Evolutionary conservation across 1,140 invertebrate species (phyloP).

Genomic region (Phortica variegata): DNA sequence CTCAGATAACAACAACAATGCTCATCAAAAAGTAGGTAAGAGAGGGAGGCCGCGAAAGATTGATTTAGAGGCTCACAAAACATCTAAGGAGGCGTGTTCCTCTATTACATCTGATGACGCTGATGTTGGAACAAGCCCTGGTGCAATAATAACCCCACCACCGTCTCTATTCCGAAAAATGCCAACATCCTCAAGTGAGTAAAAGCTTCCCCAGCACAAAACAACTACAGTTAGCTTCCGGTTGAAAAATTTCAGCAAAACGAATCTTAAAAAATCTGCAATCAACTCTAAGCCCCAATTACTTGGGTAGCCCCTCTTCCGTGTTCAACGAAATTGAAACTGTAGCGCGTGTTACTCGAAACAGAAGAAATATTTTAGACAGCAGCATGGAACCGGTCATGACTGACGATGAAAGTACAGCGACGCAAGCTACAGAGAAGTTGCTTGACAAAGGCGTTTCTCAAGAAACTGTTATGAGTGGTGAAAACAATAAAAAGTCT

Average conservation of each 20-base stretch:
- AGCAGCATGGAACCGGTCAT: not conserved
- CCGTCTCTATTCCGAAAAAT: conserved; percentile 3
- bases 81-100: no score
- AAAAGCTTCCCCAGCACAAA: conserved; percentile 3
- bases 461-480: conserved; percentile 5
- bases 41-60: no score
- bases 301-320: conserved; percentile 30
- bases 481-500: conserved; percentile 10
- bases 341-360: conserved; percentile 3
- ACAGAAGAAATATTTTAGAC: not conserved
- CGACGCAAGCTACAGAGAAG: conserved; percentile 13
- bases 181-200: conserved; percentile 3
- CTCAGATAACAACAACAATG: conserved; percentile 10
- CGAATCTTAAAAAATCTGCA: conserved; percentile 43
- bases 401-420: conserved; percentile 13
- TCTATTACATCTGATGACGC: conserved; percentile 11
- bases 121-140: conserved; percentile 12
- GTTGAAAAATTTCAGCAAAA: conserved; percentile 19
- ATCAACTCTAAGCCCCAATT: conserved; percentile 38
- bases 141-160: conserved; percentile 16
- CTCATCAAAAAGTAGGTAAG: no score
- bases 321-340: conserved; percentile 25
- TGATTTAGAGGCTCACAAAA: no score
- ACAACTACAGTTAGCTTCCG: conserved; percentile 22
- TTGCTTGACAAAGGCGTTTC: not conserved